A percentile compares a stretch with the other conserved stretches of the same genome.
Conservation (phyloP, 2,797 vertebrate genomes). For the Crax fasciolata region DNA sequence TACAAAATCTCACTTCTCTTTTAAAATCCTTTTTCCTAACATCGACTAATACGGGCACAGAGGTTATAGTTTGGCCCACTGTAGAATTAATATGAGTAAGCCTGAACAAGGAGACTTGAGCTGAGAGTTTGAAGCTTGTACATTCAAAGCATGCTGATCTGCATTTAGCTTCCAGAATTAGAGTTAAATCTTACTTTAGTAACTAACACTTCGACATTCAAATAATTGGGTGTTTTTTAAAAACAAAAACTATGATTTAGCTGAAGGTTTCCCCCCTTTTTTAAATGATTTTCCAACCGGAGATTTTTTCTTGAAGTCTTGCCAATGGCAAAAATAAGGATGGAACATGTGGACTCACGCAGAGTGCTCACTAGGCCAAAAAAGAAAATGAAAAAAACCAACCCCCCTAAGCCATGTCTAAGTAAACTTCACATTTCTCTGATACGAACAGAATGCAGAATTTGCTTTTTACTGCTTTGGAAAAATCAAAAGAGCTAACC, state of each 20-base stretch:
- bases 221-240: neutral
- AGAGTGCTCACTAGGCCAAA: slow-evolving; percentile 20
- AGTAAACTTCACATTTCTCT: slow-evolving; percentile 44
- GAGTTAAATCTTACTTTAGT: neutral
- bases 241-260: slow-evolving; percentile 11
- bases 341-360: neutral
- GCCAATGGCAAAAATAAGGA: slow-evolving; percentile 43
- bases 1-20: neutral
- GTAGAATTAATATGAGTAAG: neutral
- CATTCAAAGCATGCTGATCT: neutral
- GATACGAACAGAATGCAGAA: slow-evolving; percentile 26
- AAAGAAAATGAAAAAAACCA: neutral
- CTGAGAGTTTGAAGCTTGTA: neutral
- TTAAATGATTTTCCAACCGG: slow-evolving; percentile 18
- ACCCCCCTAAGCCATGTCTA: slow-evolving; percentile 12
- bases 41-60: neutral
- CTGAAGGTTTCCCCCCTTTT: neutral
- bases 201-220: neutral
- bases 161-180: neutral
- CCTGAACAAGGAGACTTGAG: neutral
- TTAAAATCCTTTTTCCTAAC: neutral
- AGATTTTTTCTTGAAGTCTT: slow-evolving; percentile 34
- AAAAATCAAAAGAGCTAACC: slow-evolving; percentile 17
- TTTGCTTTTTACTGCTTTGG: neutral
- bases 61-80: neutral